Evolutionary conservation across 2,113 vertebrate genomes (phyloP).

Genomic region (Gnathonemus echidnorhynchus): DNA sequence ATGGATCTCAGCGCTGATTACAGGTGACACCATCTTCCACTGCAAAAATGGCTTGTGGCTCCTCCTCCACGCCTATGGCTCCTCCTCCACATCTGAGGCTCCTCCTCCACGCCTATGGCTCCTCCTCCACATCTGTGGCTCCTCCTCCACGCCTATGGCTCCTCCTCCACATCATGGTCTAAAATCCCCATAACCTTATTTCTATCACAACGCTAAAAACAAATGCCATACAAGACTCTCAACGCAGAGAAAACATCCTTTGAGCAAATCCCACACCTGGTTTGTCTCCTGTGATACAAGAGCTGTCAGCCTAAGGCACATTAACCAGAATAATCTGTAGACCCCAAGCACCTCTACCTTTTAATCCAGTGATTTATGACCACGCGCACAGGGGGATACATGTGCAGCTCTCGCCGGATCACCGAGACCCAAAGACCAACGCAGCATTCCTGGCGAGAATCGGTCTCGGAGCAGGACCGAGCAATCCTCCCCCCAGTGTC

Average conservation of each 20-base stretch:
- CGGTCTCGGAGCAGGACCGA: neutral
- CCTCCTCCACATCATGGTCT: neutral
- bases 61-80: constrained; percentile 48
- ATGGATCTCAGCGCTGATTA: constrained; percentile 30
- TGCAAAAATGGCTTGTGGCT: constrained; percentile 49
- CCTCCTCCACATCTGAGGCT: constrained; percentile 32
- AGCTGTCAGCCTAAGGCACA: neutral
- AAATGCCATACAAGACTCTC: neutral
- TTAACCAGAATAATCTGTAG: neutral
- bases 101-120: constrained; percentile 48
- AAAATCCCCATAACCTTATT: neutral
- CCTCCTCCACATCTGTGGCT: constrained; percentile 34
- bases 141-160: constrained; percentile 48
- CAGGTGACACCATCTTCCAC: constrained; percentile 21
- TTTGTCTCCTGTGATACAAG: neutral
- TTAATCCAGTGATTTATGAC: neutral
- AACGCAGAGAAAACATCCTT: neutral
- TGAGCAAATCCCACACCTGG: neutral
- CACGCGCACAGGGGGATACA: neutral
- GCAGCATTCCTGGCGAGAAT: neutral
- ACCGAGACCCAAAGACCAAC: neutral
- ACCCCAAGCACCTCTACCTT: neutral
- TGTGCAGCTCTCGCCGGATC: neutral
- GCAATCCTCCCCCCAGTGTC: neutral
- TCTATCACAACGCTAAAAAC: neutral